phyloP scores from a whole-genome alignment of 2,113 vertebrate genomes.

The Leucopternis melanops region DNA sequence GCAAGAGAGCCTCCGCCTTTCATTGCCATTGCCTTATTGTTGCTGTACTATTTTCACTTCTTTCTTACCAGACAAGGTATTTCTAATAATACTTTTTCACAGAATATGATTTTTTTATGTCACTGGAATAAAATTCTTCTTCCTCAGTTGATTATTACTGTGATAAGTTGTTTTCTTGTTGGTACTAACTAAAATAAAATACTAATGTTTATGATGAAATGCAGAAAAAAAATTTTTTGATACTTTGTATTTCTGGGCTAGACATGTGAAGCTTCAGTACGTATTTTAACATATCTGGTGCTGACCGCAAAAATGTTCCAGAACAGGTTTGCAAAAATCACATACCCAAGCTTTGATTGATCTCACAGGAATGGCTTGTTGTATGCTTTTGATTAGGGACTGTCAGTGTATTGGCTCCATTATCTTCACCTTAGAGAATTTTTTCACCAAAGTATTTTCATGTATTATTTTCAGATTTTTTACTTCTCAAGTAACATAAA shows the following conservation, averaged over 20 bases:
- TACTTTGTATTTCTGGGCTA: neutral
- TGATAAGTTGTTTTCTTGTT: neutral
- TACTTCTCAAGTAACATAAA: neutral
- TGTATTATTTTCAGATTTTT: neutral
- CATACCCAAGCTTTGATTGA: neutral
- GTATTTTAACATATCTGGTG: neutral
- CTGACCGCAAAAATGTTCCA: neutral
- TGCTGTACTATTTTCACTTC: neutral
- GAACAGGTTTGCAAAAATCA: neutral
- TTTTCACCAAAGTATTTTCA: neutral
- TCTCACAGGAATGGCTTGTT: neutral
- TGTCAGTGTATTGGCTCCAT: neutral
- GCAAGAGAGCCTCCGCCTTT: neutral
- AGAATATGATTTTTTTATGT: neutral
- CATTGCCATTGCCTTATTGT: neutral
- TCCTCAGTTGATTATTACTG: neutral
- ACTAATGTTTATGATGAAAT: neutral
- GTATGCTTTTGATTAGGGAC: neutral
- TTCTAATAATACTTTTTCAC: neutral
- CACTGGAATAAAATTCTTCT: neutral
- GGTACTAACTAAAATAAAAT: neutral
- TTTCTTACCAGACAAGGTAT: neutral
- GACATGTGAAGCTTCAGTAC: neutral
- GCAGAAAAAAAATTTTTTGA: neutral
- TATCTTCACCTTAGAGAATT: neutral